Base-by-base conservation (phyloP, 2,113 vertebrate genomes). In the Apteryx mantelli region DNA sequence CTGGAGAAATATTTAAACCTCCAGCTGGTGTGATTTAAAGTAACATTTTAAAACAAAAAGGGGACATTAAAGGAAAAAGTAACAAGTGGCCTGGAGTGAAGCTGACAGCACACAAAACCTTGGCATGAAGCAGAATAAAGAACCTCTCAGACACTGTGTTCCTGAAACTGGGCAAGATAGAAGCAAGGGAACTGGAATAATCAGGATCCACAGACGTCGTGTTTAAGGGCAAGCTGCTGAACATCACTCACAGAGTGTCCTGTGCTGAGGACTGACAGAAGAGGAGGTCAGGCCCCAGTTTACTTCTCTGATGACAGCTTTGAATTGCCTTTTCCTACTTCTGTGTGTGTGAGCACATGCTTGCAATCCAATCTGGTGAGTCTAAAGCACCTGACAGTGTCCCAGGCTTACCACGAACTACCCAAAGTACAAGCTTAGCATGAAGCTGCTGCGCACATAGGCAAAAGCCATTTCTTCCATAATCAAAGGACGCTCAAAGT, bases 1-100 rank as follows among this genome's bases (percentile, higher is more conserved):
- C 79, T 94, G 73, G 34, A 94, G 75, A 89, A 96, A 93, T 84
- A 89, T 84, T 93, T 92, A 94, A 95, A 91, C 48, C 56, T 88
- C 89, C 93, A 97, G 64, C 60, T 96, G 93, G 85, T 2, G 0
- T 0, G 0, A 90, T 75, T 60, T 75, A 93, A 95, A 91, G 68
- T 77, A 94, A 93, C 50, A n/a, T 60, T 82, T 88, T 92, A 84
- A 93, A 94, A 92, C 74, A 88, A 93, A 84, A 94, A 88, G 4
- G 50, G 2, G 21, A 71, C 22, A 56, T 91, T 69, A 82, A 86
- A 2, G 4, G 22, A 53, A 92, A 91, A 93, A 76, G 17, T 44
- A 84, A 70, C 7, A 32, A 73, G 18, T 58, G 3, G 8, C 73
- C 56, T 65, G 75, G 61, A 87, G 30, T 13, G 26, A 22, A 87